A percentile compares a stretch with the other conserved stretches of the same genome.
phyloP scores from a whole-genome alignment of 2,113 vertebrate genomes.

The Channa maculata region DNA sequence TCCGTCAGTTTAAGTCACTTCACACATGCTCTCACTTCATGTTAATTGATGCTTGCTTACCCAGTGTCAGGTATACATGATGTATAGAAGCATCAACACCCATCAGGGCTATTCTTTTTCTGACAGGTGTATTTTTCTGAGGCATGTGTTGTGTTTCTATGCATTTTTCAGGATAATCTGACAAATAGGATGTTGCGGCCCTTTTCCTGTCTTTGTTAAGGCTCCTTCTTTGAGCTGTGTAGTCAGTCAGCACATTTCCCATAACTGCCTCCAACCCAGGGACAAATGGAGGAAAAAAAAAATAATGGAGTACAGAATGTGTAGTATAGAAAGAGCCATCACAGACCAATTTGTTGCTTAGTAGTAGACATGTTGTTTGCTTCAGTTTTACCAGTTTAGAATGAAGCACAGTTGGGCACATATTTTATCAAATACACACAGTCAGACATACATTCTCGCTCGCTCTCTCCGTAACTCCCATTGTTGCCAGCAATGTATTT shows the following conservation, averaged over 20 bases:
- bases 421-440: slow-evolving; percentile 40
- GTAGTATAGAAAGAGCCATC: background rate
- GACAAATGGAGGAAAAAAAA: slow-evolving; percentile 14
- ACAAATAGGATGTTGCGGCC: background rate
- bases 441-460: slow-evolving; percentile 23
- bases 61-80: background rate
- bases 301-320: background rate
- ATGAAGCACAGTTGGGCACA: slow-evolving; percentile 7
- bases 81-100: background rate
- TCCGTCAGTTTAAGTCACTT: too few relatives aligned
- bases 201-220: background rate
- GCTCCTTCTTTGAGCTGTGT: background rate
- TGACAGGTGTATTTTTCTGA: background rate
- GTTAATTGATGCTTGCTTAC: background rate
- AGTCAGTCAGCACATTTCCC: background rate
- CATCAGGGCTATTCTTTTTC: background rate
- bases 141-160: background rate
- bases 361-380: background rate
- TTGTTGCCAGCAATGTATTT: slow-evolving; percentile 71
- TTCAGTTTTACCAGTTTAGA: slow-evolving; percentile 1
- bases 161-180: background rate
- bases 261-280: background rate
- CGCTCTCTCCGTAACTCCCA: slow-evolving; percentile 17
- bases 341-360: background rate
- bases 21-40: background rate